Conservation (phyloP, 2,797 vertebrate genomes). For the Protonibea diacanthus region DNA sequence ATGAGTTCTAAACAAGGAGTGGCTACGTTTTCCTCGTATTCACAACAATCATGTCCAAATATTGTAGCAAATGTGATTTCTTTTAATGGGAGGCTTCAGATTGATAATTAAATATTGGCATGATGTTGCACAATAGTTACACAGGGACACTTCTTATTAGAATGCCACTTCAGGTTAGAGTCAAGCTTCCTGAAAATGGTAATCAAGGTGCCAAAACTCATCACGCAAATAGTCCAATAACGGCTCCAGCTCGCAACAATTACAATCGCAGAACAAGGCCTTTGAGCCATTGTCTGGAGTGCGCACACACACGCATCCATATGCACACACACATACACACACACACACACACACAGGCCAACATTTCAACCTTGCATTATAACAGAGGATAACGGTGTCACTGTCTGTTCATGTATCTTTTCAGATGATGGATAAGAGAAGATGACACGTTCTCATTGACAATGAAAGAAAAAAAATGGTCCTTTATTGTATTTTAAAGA, state of each 20-base stretch:
- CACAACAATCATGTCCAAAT: not conserved
- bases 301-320: slow-evolving; percentile 4
- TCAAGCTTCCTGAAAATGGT: slow-evolving; percentile 32
- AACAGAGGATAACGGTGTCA: not conserved
- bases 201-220: slow-evolving; percentile 57
- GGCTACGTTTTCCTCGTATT: not conserved
- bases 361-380: not conserved
- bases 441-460: not conserved
- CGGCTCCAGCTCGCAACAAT: slow-evolving; percentile 24
- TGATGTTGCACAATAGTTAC: slow-evolving; percentile 1
- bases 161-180: slow-evolving; percentile 57
- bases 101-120: slow-evolving; percentile 18
- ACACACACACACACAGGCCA: slow-evolving; percentile 1
- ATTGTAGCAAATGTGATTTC: not conserved
- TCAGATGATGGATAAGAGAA: not conserved
- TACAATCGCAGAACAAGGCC: slow-evolving; percentile 27
- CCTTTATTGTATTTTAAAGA: slow-evolving; percentile 2
- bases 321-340: not conserved
- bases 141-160: slow-evolving; percentile 49
- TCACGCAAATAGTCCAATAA: slow-evolving; percentile 50
- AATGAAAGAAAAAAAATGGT: not conserved
- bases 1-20: not conserved
- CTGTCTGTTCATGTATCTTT: not conserved
- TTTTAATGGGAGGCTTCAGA: slow-evolving; percentile 14
- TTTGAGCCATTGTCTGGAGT: slow-evolving; percentile 19